phyloP scores from a whole-genome alignment of 2,797 vertebrate species.

The Sphaeramia orbicularis region DNA sequence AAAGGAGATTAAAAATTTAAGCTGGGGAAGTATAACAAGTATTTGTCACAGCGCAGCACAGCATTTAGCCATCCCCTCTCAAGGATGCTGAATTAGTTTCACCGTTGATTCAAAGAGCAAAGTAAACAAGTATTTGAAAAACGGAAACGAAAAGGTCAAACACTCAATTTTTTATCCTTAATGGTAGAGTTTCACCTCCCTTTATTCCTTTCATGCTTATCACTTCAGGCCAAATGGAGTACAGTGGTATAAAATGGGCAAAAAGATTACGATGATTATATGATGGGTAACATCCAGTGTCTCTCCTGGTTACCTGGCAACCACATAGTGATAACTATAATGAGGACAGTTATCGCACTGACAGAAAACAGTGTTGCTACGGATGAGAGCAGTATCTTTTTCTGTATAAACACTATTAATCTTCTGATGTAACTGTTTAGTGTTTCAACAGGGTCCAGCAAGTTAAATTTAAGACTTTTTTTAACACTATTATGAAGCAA shows the following conservation, averaged over 20 bases:
- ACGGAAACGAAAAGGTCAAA: background rate
- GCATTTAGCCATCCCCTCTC: slow-evolving; percentile 1
- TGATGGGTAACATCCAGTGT: background rate
- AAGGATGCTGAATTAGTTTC: slow-evolving; percentile 7
- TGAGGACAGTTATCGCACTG: too few species aligned
- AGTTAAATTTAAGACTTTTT: too few species aligned
- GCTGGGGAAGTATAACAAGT: slow-evolving; percentile 9
- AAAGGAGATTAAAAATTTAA: slow-evolving; percentile 48
- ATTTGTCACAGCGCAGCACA: slow-evolving; percentile 1
- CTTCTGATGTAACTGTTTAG: too few species aligned
- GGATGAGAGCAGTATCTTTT: background rate
- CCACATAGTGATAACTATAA: background rate
- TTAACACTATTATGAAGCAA: too few species aligned
- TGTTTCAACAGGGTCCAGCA: too few species aligned
- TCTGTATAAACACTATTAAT: background rate
- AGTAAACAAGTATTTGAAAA: background rate
- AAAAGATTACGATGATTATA: slow-evolving; percentile 3
- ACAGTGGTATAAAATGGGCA: background rate
- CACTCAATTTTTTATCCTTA: background rate
- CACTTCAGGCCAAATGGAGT: background rate
- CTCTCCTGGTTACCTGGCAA: slow-evolving; percentile 5
- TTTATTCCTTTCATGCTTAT: slow-evolving; percentile 1
- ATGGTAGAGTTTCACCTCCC: background rate
- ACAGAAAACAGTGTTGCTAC: too few species aligned
- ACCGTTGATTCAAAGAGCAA: slow-evolving; percentile 2